Percentiles rank a stretch among this genome's conserved stretches.
These are phyloP conservation scores for Trididemnum nubilum DNA, from an alignment of 23 tunicate species.

Conservation along the genomic window DNA sequence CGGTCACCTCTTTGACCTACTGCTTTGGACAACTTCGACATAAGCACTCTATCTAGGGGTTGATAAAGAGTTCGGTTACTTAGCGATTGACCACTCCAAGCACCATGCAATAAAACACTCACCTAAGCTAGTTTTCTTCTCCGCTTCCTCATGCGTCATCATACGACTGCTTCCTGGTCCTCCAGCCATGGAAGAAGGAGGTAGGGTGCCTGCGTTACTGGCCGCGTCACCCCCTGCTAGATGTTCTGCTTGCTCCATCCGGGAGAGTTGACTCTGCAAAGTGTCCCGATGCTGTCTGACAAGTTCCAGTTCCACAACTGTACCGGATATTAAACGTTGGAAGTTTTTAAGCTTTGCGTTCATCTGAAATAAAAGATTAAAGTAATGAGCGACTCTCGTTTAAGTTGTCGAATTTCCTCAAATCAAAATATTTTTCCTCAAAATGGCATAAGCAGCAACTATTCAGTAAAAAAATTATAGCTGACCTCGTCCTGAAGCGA, in stretches of 20 bases:
- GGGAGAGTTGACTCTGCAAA: conserved; percentile 67
- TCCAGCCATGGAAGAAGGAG: conserved; percentile 94
- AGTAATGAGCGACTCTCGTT: too few relatives aligned
- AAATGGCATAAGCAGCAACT: too few relatives aligned
- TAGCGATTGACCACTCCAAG: too few relatives aligned
- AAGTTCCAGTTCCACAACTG: conserved; percentile 74
- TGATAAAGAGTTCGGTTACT: too few relatives aligned
- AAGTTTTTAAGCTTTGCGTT: conserved; percentile 65
- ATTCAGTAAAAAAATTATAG: too few relatives aligned
- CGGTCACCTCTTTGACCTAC: too few relatives aligned
- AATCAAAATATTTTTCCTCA: too few relatives aligned
- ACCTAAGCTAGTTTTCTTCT: conserved; percentile 83
- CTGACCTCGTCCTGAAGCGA: conserved; percentile 85
- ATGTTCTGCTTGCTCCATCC: conserved; percentile 87
- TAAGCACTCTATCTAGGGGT: too few relatives aligned
- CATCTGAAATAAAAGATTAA: conserved; percentile 51
- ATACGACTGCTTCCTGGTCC: conserved; percentile 95
- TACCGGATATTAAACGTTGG: conserved; percentile 60
- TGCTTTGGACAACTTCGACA: too few relatives aligned
- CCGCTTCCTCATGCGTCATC: conserved; percentile 76
- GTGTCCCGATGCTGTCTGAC: conserved; percentile 75
- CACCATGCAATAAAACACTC: too few relatives aligned
- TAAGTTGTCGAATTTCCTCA: too few relatives aligned
- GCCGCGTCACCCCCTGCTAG: conserved; percentile 73
- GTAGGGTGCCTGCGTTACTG: conserved; percentile 79